A percentile compares a stretch with the other conserved stretches of the same genome.
phyloP scores from a whole-genome alignment of 1,140 invertebrate species.

The Danaus plexippus region DNA sequence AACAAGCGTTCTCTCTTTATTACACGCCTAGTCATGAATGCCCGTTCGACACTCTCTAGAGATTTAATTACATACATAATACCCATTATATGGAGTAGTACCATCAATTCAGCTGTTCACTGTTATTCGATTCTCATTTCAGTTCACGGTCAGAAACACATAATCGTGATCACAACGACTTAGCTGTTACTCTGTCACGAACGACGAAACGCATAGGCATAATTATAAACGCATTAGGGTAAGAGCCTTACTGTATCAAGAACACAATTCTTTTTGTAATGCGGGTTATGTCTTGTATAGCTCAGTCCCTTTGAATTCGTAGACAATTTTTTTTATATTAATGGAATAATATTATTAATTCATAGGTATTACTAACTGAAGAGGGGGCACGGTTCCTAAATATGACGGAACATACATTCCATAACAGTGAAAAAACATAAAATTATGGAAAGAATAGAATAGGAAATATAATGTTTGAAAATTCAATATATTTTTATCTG shows the following conservation, averaged over 20 bases:
- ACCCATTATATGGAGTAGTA: conserved; percentile 29
- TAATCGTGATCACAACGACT: conserved; percentile 45
- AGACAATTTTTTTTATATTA: conserved; percentile 32
- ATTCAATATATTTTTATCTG: conserved; percentile 60
- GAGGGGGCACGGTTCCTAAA: conserved; percentile 37
- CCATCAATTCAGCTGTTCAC: conserved; percentile 33
- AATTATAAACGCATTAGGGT: conserved; percentile 64
- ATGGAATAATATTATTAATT: too few relatives aligned
- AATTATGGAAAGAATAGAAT: conserved; percentile 39
- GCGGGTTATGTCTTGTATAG: conserved; percentile 33
- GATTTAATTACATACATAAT: conserved; percentile 54
- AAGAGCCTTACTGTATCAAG: conserved; percentile 44
- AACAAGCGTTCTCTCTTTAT: conserved; percentile 30
- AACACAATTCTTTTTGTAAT: conserved; percentile 47
- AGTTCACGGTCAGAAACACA: conserved; percentile 45
- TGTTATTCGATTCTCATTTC: conserved; percentile 42
- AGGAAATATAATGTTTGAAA: conserved; percentile 52
- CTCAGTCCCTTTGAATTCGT: conserved; percentile 47
- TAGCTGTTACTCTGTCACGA: conserved; percentile 36
- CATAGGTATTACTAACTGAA: background rate
- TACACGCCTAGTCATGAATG: conserved; percentile 29
- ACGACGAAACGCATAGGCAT: conserved; percentile 40
- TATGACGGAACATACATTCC: conserved; percentile 37
- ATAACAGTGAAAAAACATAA: conserved; percentile 29
- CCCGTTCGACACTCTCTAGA: conserved; percentile 41